Base-by-base conservation (phyloP, 2,113 vertebrate species). In the Pseudorhombus dupliciocellatus region DNA sequence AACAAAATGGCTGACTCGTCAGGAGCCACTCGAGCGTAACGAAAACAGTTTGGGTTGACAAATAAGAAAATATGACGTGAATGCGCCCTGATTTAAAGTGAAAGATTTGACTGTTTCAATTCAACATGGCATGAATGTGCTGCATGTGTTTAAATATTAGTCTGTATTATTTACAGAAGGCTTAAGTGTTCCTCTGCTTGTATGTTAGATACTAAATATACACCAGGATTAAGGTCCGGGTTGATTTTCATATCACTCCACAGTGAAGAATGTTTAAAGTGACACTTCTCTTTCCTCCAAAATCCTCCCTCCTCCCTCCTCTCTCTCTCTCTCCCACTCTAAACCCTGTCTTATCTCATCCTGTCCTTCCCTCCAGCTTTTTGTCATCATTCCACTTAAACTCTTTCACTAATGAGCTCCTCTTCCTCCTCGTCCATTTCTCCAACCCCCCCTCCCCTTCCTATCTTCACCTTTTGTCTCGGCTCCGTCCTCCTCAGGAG, bases 321-420 rank as follows among this genome's bases (percentile, higher is more conserved):
- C 66, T 72, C 55, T 59, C 60, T 67, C 63, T 56, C 68, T 62
- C 82, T 83, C 51, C 51, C 51, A 25, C 74, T 48, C 46, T 77
- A 84, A 88, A 87, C 86, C 84, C 83, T 44, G 56, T 80, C 76
- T 87, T 90, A 85, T 90, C 88, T 85, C 82, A 66, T 80, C 70
- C 80, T 61, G 68, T 85, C 82, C 80, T 81, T 79, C 87, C 86
- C 87, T 87, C 57, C 61, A 88, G 86, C 87, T 84, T 86, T 59
- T 84, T 78, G 80, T 89, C 90, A 89, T 90, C 88, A 89, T 88
- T 87, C 84, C 86, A 88, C 83, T 89, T 86, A 90, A 88, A 87
- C 58, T 88, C 80, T 80, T 84, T 42, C 61, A 70, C 81, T 88
- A 90, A 91, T 90, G 88, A 87, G 85, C 75, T 85, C 75, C 80